These are phyloP conservation scores for Falco rusticolus DNA, from an alignment of 2,797 vertebrate genomes.

Conservation along the genomic window DNA sequence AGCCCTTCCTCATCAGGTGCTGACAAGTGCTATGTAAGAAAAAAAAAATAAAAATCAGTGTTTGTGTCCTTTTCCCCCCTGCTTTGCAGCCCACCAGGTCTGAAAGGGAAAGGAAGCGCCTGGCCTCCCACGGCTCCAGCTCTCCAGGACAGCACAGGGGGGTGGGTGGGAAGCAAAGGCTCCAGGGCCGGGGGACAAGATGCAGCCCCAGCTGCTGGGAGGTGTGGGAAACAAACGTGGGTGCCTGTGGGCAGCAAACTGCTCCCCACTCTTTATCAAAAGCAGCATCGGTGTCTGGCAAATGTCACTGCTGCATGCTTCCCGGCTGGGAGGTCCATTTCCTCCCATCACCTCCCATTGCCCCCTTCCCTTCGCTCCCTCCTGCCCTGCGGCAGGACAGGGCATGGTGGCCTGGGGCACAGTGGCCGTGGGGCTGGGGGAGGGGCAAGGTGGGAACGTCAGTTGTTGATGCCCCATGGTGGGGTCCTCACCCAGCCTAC, in stretches of 20 bases:
- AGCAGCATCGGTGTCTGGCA: slow-evolving; percentile 31
- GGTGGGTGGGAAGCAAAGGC: background rate
- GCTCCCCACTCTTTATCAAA: slow-evolving; percentile 33
- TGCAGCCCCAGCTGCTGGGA: slow-evolving; percentile 10
- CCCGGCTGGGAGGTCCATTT: slow-evolving; percentile 30
- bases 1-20: background rate
- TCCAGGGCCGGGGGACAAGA: background rate
- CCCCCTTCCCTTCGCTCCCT: background rate
- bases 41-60: background rate
- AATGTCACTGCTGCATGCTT: background rate
- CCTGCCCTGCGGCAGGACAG: background rate
- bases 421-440: background rate
- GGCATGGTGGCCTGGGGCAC: accelerated
- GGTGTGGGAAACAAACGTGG: slow-evolving; percentile 32
- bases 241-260: slow-evolving; percentile 25
- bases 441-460: accelerated
- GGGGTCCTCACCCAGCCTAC: background rate
- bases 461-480: accelerated
- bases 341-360: background rate
- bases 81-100: background rate
- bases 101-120: background rate
- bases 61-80: accelerated
- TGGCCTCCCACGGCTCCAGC: accelerated
- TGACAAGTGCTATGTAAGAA: background rate
- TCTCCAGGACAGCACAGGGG: background rate